Evolutionary conservation across 1,140 invertebrate genomes (phyloP), one percentile per base, ranked within the genome.

Genomic region (Achroia grisella): DNA sequence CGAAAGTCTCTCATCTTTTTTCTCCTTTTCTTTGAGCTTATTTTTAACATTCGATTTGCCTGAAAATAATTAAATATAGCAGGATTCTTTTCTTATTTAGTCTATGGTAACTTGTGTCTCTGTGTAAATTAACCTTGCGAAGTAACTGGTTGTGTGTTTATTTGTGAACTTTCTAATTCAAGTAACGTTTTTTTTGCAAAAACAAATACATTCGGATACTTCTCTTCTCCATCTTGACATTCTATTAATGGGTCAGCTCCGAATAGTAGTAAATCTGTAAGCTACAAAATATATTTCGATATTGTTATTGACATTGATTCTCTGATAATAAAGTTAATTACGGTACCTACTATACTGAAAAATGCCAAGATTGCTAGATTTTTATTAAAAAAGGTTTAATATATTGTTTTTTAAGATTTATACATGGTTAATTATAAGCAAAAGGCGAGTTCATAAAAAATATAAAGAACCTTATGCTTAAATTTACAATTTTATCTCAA

Each of bases 211-310:
- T 83, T 83, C 31, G 62, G 35, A 53, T 65, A 83, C 30, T 14
- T 54, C 5, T 64, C 56, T 3, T 61, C 50, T 12, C 56, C 59
- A 48, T 74, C 69, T 43, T 60, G 52, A 54, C 75, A 84, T 45
- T 67, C 48, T n/a, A 64, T 28, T 12, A 81, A 42, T 9, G 80
- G 80, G 54, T 81, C 70, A 10, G 73, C 75, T 5, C 80, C 80
- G 27, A 46, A 73, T 3, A 73, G 34, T 6, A 84, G 50, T 10
- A 84, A 55, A 48, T 74, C 67, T 13, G 70, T 77, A 2, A 84
- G 45, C 79, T 83, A 42, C 9, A 62, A 61, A 30, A 48, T 30
- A 44, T 37, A 37, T 14, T 23, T 27, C 8, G 17, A 23, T 23
- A 23, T 23, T 23, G 6, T 23, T 23, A 23, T 10, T 32, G 30